A percentile compares a stretch with the other conserved stretches of the same genome.
These are phyloP conservation scores for Hyperoplus lanceolatus DNA, from an alignment of 2,797 vertebrate species.

Conservation along the genomic window DNA sequence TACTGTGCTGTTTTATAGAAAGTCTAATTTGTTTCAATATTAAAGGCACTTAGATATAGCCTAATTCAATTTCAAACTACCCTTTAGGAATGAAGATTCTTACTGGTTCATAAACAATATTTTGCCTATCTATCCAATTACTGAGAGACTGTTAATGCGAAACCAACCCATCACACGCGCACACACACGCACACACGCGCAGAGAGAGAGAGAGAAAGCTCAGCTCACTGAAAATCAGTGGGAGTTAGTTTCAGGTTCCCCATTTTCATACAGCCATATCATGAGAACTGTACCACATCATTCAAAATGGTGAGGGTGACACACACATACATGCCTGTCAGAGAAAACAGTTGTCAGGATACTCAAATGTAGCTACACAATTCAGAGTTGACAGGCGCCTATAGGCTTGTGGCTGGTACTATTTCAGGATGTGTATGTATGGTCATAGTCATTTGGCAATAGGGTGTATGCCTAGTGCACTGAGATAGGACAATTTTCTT, in stretches of 20 bases:
- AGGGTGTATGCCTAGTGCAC: not conserved
- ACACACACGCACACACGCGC: not conserved
- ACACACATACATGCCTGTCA: not conserved
- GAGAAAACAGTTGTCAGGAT: not conserved
- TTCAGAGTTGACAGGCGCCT: not conserved
- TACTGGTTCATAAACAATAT: not conserved
- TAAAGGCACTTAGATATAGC: too few species aligned
- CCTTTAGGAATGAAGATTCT: not conserved
- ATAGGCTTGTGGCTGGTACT: not conserved
- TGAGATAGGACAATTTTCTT: not conserved
- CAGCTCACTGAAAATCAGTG: too few species aligned
- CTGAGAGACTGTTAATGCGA: too few species aligned
- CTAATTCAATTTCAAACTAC: not conserved
- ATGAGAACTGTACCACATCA: not conserved
- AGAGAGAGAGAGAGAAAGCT: too few species aligned
- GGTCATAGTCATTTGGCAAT: not conserved
- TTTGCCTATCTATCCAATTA: too few species aligned
- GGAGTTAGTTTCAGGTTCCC: constrained; percentile 16
- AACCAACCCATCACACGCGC: too few species aligned
- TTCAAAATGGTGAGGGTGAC: not conserved
- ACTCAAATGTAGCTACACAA: not conserved
- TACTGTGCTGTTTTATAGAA: too few species aligned
- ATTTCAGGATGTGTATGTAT: not conserved
- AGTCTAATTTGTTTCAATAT: too few species aligned
- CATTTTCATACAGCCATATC: not conserved